Evolutionary conservation across 2,888 invertebrate genomes (phyloP).

Genomic region (Apodemia mormo): DNA sequence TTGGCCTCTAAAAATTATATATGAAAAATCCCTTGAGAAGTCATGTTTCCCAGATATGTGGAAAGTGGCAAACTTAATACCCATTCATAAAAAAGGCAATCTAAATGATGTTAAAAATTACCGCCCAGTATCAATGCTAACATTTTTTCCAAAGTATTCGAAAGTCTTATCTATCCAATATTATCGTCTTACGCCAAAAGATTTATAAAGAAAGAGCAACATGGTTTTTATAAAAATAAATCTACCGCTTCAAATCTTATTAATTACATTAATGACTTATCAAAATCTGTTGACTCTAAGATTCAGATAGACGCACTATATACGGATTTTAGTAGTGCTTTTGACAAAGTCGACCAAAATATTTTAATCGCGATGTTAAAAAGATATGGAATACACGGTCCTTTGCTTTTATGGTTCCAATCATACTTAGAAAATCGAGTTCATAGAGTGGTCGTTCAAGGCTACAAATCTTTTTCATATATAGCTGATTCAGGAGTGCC

Average conservation of each 20-base stretch:
- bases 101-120: constrained; percentile 24
- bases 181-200: constrained; percentile 16
- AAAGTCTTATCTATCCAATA: constrained; percentile 20
- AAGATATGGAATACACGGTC: constrained; percentile 8
- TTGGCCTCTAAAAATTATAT: constrained; percentile 24
- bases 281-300: constrained; percentile 19
- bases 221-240: constrained; percentile 26
- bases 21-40: constrained; percentile 23
- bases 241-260: constrained; percentile 22
- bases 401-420: constrained; percentile 4
- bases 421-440: too few relatives aligned
- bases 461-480: neutral
- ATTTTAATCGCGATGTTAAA: neutral
- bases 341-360: constrained; percentile 26
- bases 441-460: neutral
- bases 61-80: constrained; percentile 27
- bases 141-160: constrained; percentile 26
- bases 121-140: constrained; percentile 25
- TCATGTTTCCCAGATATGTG: constrained; percentile 23
- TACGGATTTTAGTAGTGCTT: constrained; percentile 27
- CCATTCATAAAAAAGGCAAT: constrained; percentile 26
- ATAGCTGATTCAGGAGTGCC: too few relatives aligned
- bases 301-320: constrained; percentile 25
- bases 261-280: constrained; percentile 13
- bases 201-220: constrained; percentile 23